Base-by-base conservation (phyloP, 1,140 invertebrate genomes). In the Ctenoplectra terminalis region DNA sequence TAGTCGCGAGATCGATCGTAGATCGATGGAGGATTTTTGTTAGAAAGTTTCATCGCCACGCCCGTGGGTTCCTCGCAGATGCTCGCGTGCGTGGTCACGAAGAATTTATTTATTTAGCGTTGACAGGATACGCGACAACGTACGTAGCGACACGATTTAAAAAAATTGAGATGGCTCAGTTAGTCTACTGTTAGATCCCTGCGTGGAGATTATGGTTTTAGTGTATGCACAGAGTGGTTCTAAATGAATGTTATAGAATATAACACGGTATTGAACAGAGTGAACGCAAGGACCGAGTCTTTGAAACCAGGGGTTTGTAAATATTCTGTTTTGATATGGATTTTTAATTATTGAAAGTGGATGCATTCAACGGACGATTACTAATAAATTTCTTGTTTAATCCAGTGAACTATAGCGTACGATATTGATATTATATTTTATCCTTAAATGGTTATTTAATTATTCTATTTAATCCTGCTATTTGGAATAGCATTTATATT, bases 151-250 rank as follows among this genome's bases (percentile, higher is more conserved):
- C 72, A 69, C 70, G 56, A 83, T 87, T 81, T n/a, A n/a, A n/a
- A 61, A 79, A 71, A 83, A 80, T 87, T 76, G 81, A 67, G 64
- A 52, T 43, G 63, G 48, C 50, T 71, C 50, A 64, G 74, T 83
- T 76, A 61, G 46, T 58, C 43, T 50, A 31, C 70, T 23, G 46
- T 50, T 17, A 83, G 85, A 87, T 87, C 72, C 54, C 58, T 20
- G 37, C 20, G 11, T 26, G 64, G 54, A 80, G 86, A 87, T 87
- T 87, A 84, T 61, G 23, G 4, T 34, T 31, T 29, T 37, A 60
- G 31, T n/a, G 69, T 40, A 60, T 82, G 81, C 58, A 31, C 15
- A 37, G 34, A 23, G 31, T n/a, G 7, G 17, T 34, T 31, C 31
- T 31, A 60, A 60, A 34, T 17, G 58, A 7, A 20, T 37, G 20